Base-by-base conservation (phyloP, 2,888 invertebrate genomes). In the Nemapogon koenigi region DNA sequence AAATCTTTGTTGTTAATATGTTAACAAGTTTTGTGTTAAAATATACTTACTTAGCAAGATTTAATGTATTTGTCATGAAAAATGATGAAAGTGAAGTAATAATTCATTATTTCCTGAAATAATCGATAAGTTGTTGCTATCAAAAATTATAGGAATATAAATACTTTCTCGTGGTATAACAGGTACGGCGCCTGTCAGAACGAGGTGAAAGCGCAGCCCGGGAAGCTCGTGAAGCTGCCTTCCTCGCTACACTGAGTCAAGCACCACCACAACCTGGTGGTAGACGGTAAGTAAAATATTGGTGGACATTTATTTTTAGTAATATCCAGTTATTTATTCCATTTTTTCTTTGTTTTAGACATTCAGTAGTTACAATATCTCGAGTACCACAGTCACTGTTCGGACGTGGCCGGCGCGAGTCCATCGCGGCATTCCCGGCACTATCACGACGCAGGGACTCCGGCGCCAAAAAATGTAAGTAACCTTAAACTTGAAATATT, bases 331-430 rank as follows among this genome's bases (percentile, higher is more conserved):
- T 22, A 22, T 10, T 7, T 22, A 7, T 22, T 22, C 10, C n/a
- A n/a, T n/a, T 31, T 26, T 19, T 40, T 45, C 7, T 37, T 27
- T 49, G 44, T 50, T 45, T 61, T 71, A 83, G 91, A 49, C 91
- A 92, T 69, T 91, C 91, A 39, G 91, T 92, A 30, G 91, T 92
- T 14, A 92, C 91, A 46, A 92, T 92, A 53, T 91, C 90, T 1
- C 86, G 87, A 63, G 89, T 91, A 36, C 91, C 91, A 2, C 81
- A 86, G 31, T 83, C 88, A 1, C 62, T 91, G 3, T 91, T 91
- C 50, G 90, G 90, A 0, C 83, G 90, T 11, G 87, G 84, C 39
- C 84, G 92, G 1, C 83, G 92, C 10, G 91, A 92, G 63, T 91
- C 90, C 11, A 88, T 92, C 37, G 90, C 91, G 2, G 89, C 89